Evolutionary conservation across 2,113 vertebrate genomes (phyloP).

Genomic region (Calidris pugnax): DNA sequence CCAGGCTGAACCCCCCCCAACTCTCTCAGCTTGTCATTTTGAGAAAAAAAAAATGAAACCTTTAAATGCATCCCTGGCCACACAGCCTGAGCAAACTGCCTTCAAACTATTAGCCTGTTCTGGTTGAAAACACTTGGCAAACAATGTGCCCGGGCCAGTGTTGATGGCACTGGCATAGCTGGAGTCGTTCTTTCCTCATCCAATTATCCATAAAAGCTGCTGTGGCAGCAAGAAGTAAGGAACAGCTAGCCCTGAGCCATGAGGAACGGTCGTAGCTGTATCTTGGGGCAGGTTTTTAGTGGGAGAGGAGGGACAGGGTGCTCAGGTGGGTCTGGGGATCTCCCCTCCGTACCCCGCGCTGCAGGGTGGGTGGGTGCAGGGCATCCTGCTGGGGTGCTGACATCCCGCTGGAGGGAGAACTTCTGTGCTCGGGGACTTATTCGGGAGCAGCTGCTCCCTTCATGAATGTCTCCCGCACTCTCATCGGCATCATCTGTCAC

Average conservation of each 20-base stretch:
- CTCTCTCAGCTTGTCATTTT: too few species aligned
- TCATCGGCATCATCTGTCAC: not conserved
- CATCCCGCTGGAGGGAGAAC: not conserved
- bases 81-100: not conserved
- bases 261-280: not conserved
- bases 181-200: not conserved
- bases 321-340: not conserved
- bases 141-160: not conserved
- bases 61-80: not conserved
- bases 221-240: not conserved
- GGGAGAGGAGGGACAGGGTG: not conserved
- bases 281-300: not conserved
- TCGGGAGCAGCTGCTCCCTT: not conserved
- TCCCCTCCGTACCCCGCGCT: not conserved
- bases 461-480: not conserved
- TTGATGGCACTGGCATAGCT: not conserved
- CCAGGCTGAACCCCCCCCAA: too few species aligned
- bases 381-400: fast-evolving
- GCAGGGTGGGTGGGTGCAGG: not conserved
- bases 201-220: not conserved
- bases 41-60: not conserved
- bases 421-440: not conserved
- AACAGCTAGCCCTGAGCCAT: not conserved
- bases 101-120: not conserved
- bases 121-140: not conserved